A percentile compares a stretch with the other conserved stretches of the same genome.
Evolutionary conservation across 2,113 vertebrate species (phyloP).

Genomic region (Anolis carolinensis): DNA sequence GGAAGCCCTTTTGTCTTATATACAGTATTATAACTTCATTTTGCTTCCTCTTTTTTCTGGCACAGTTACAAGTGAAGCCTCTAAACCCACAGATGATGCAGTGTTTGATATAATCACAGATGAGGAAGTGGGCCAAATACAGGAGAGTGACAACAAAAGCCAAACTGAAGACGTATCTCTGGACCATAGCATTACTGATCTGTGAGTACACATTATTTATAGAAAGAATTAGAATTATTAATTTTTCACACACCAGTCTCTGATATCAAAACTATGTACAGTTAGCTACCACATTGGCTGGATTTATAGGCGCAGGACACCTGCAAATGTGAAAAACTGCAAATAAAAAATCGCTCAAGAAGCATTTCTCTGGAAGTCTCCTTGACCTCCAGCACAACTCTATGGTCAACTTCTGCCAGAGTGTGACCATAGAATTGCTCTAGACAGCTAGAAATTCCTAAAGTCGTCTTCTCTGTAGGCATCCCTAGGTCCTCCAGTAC

Average conservation of each 20-base stretch:
- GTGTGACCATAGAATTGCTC: too few relatives aligned
- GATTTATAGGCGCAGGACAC: too few relatives aligned
- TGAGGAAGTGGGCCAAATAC: constrained; percentile 87
- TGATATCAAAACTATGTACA: background rate
- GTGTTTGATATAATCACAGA: constrained; percentile 95
- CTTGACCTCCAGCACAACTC: too few relatives aligned
- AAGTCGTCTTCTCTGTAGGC: too few relatives aligned
- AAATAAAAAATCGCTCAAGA: too few relatives aligned
- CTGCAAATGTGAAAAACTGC: too few relatives aligned
- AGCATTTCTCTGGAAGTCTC: too few relatives aligned
- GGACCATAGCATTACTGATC: constrained; percentile 76
- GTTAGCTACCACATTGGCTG: too few relatives aligned
- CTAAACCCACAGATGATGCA: constrained; percentile 80
- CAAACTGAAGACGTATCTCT: constrained; percentile 75
- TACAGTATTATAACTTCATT: constrained; percentile 28
- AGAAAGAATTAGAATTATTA: background rate
- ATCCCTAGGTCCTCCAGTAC: too few relatives aligned
- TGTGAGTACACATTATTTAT: constrained; percentile 78
- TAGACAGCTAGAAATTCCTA: too few relatives aligned
- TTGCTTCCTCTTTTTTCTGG: background rate
- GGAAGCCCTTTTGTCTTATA: background rate
- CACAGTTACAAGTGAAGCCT: constrained; percentile 65
- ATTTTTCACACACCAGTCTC: background rate
- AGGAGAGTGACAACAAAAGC: constrained; percentile 77
- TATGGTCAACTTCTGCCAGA: too few relatives aligned